Conservation (phyloP, 64 coral and sea anemone genomes). For the Stichodactyla mertensii region DNA sequence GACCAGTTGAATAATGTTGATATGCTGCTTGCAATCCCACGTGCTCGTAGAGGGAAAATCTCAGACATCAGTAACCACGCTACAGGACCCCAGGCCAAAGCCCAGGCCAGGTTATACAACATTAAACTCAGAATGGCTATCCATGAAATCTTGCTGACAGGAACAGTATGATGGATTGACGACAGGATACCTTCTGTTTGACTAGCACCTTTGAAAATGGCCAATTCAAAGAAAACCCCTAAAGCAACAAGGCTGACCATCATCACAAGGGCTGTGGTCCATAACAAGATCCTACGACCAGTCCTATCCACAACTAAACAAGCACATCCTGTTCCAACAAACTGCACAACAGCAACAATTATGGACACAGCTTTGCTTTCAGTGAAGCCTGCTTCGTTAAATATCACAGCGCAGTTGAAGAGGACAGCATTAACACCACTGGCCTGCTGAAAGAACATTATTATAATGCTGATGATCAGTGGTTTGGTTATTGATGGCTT, state of each 20-base stretch:
- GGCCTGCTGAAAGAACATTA: constrained; percentile 46
- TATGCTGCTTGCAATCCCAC: constrained; percentile 52
- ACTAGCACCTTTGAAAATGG: neutral
- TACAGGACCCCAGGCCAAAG: constrained; percentile 73
- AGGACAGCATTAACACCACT: constrained; percentile 67
- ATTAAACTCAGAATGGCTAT: constrained; percentile 45
- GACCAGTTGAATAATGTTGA: constrained; percentile 36
- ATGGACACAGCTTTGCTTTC: constrained; percentile 46
- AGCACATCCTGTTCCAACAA: constrained; percentile 46
- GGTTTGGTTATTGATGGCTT: constrained; percentile 51
- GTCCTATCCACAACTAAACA: constrained; percentile 22
- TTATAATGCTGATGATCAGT: constrained; percentile 21
- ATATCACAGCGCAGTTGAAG: constrained; percentile 70
- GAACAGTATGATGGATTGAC: constrained; percentile 57
- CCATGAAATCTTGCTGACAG: constrained; percentile 52
- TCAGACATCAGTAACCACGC: constrained; percentile 80
- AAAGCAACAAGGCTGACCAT: constrained; percentile 26
- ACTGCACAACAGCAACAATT: constrained; percentile 46
- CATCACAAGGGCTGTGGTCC: constrained; percentile 20
- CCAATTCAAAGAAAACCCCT: constrained; percentile 65
- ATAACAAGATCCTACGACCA: no score
- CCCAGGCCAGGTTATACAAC: constrained; percentile 38
- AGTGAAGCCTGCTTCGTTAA: constrained; percentile 46
- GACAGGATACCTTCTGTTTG: neutral
- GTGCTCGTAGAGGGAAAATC: constrained; percentile 58